Conservation (phyloP, 2,797 vertebrate species). For the Xenops minutus region DNA sequence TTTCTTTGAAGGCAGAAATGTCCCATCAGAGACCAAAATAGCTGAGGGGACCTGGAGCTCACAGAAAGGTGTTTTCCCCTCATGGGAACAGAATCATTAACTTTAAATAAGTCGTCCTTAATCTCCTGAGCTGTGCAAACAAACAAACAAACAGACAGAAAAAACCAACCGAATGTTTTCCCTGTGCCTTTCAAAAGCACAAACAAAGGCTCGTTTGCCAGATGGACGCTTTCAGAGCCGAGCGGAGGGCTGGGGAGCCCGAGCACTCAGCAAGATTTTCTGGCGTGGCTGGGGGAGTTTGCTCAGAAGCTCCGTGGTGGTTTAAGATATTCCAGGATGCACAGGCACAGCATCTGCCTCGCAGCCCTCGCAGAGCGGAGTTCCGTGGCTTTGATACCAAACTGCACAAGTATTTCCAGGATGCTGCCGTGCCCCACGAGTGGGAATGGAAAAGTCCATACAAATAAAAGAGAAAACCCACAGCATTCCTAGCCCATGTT, state of each 20-base stretch:
- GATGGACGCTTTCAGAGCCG: conserved; percentile 46
- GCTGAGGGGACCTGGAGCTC: conserved; percentile 10
- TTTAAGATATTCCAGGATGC: background rate
- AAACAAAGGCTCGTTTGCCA: conserved; percentile 55
- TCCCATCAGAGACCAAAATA: conserved; percentile 29
- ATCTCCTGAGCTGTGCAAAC: conserved; percentile 50
- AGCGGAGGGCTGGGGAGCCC: conserved; percentile 1
- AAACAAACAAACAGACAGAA: conserved; percentile 58
- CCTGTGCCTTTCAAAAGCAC: conserved; percentile 55
- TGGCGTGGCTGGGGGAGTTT: background rate
- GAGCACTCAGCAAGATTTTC: conserved; percentile 23
- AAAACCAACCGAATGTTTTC: conserved; percentile 18
- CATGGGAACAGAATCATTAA: conserved; percentile 25
- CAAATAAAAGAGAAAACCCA: background rate
- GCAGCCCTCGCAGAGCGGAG: background rate
- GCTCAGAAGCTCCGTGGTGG: background rate
- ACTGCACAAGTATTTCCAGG: background rate
- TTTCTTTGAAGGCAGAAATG: conserved; percentile 26
- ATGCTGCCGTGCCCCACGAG: background rate
- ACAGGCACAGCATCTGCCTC: background rate
- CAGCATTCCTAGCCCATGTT: background rate
- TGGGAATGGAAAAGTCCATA: background rate
- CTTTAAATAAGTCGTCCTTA: conserved; percentile 47
- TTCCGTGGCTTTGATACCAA: background rate
- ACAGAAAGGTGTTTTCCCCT: conserved; percentile 36